phyloP scores from a whole-genome alignment of 2,888 invertebrate genomes.

The Amphipyra tragopoginis region DNA sequence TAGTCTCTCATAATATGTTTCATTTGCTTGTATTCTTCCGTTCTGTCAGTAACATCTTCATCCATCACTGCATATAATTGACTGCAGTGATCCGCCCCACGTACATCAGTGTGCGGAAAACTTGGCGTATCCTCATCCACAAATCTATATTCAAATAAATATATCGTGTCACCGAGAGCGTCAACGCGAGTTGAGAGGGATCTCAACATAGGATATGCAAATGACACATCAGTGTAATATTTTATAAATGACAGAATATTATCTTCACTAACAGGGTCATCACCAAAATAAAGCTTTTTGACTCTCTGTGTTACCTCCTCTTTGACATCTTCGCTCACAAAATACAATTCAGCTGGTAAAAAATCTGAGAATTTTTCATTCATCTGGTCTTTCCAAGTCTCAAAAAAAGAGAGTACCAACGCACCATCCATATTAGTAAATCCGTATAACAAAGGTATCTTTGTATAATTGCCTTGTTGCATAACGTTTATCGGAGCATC shows the following conservation, averaged over 20 bases:
- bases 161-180: constrained; percentile 61
- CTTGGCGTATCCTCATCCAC: constrained; percentile 53
- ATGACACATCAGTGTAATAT: constrained; percentile 74
- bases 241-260: constrained; percentile 56
- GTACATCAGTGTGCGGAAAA: constrained; percentile 58
- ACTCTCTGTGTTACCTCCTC: constrained; percentile 56
- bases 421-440: constrained; percentile 67
- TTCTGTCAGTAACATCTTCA: constrained; percentile 18
- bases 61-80: constrained; percentile 56
- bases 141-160: constrained; percentile 69
- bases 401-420: constrained; percentile 50
- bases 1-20: constrained; percentile 46
- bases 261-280: constrained; percentile 47
- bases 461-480: constrained; percentile 43
- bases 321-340: constrained; percentile 59
- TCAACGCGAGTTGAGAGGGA: constrained; percentile 56
- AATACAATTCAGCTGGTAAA: constrained; percentile 66
- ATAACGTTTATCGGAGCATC: constrained; percentile 52
- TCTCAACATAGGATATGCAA: constrained; percentile 65
- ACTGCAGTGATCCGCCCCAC: constrained; percentile 64
- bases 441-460: constrained; percentile 60
- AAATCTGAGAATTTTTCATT: constrained; percentile 67
- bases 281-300: constrained; percentile 70
- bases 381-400: constrained; percentile 61
- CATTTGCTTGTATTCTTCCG: constrained; percentile 51